phyloP scores from a whole-genome alignment of 2,888 invertebrate genomes.

The Amaurobius ferox region DNA sequence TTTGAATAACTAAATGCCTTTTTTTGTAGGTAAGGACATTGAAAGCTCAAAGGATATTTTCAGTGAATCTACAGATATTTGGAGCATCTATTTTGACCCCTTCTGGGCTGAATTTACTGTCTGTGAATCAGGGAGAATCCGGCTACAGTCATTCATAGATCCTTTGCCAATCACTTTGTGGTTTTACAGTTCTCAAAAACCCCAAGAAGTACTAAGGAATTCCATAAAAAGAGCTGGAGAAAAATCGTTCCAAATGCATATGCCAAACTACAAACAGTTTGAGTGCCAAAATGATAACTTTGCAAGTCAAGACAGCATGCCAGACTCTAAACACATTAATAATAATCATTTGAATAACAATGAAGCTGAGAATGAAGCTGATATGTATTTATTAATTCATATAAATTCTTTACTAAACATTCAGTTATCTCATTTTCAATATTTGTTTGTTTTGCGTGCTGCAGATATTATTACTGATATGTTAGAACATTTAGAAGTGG shows the following conservation, averaged over 20 bases:
- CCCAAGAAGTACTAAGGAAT: conserved; percentile 38
- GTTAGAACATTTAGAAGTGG: conserved; percentile 57
- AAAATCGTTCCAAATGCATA: conserved; percentile 36
- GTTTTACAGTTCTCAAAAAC: conserved; percentile 82
- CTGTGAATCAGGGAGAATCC: conserved; percentile 82
- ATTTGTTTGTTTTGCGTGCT: conserved; percentile 72
- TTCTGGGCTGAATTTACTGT: conserved; percentile 95
- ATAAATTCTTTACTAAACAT: conserved; percentile 90
- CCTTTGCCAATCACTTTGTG: conserved; percentile 91
- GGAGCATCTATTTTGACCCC: conserved; percentile 91
- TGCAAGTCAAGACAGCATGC: conserved; percentile 9
- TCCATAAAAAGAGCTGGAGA: conserved; percentile 22
- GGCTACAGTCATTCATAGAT: conserved; percentile 79
- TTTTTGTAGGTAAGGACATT: conserved; percentile 37
- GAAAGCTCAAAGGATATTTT: conserved; percentile 24
- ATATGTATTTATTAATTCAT: conserved; percentile 85
- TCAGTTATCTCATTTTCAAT: conserved; percentile 81
- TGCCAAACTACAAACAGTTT: conserved; percentile 48
- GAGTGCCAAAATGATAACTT: conserved; percentile 50
- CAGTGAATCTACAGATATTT: conserved; percentile 81
- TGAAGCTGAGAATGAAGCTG: conserved; percentile 65
- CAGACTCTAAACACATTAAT: conserved; percentile 13
- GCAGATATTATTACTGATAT: conserved; percentile 71
- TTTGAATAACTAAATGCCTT: no score
- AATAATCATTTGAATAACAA: conserved; percentile 36